These are phyloP conservation scores for Malurus cyaneus DNA, from an alignment of 2,113 vertebrate genomes.

Conservation along the genomic window DNA sequence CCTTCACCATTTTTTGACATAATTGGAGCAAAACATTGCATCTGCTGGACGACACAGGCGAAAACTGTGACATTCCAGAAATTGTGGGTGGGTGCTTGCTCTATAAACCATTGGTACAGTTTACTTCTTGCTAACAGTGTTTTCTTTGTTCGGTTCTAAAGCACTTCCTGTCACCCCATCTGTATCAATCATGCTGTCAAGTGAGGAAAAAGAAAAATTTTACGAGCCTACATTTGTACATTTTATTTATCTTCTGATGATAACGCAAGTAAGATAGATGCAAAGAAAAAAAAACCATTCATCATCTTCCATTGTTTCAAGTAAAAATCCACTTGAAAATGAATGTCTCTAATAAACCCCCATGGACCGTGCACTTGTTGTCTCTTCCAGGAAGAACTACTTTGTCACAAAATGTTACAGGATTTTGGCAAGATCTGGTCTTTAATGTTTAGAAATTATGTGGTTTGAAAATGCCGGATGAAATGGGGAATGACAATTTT, in stretches of 20 bases:
- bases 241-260: not conserved
- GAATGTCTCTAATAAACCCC: not conserved
- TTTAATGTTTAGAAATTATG: not conserved
- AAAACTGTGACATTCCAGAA: not conserved
- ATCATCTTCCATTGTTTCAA: not conserved
- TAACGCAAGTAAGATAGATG: not conserved
- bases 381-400: not conserved
- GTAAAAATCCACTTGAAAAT: not conserved
- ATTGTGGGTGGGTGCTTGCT: not conserved
- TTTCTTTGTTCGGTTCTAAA: slow-evolving; percentile 24
- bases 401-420: not conserved
- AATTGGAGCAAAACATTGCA: not conserved
- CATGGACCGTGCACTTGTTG: not conserved
- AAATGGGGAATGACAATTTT: not conserved
- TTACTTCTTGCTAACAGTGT: slow-evolving; percentile 16
- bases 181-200: slow-evolving; percentile 17
- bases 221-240: not conserved
- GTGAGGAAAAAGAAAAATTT: not conserved
- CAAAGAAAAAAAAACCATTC: not conserved
- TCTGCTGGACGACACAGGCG: not conserved
- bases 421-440: not conserved
- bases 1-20: not conserved
- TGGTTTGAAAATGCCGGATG: not conserved
- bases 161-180: not conserved
- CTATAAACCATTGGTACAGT: not conserved